phyloP scores from a whole-genome alignment of 2,888 invertebrate genomes.

The Zhuqinia jingwanae region DNA sequence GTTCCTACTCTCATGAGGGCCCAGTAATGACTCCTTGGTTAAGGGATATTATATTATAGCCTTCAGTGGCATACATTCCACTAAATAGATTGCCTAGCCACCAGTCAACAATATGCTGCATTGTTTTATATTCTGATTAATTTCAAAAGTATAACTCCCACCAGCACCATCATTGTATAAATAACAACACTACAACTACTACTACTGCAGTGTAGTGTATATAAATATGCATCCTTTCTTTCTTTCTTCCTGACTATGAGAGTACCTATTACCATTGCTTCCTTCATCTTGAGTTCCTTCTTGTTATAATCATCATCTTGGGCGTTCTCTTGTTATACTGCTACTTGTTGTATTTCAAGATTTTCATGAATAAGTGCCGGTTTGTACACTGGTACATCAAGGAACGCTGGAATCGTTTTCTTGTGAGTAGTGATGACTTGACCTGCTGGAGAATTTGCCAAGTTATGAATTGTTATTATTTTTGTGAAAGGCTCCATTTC shows the following conservation, averaged over 20 bases:
- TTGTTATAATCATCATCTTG: constrained; percentile 48
- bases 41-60: constrained; percentile 1
- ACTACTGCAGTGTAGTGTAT: not conserved
- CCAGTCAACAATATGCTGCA: constrained; percentile 30
- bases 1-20: constrained; percentile 47
- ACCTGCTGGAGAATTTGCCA: not conserved
- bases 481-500: not conserved
- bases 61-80: not conserved
- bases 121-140: constrained; percentile 16
- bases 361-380: constrained; percentile 40
- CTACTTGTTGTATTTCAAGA: not conserved
- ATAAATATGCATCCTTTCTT: constrained; percentile 25
- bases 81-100: not conserved
- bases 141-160: not conserved
- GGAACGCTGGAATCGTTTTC: not conserved
- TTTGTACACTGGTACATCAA: constrained; percentile 38
- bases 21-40: constrained; percentile 52
- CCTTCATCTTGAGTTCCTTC: constrained; percentile 20
- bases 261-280: not conserved
- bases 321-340: not conserved
- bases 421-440: not conserved
- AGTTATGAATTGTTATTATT: not conserved
- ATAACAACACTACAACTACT: not conserved
- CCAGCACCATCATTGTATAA: not conserved
- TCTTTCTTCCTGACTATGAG: not conserved